Percentiles rank a stretch among this genome's conserved stretches.
phyloP scores from a whole-genome alignment of 2,888 invertebrate genomes.

The Lissonota sp. region DNA sequence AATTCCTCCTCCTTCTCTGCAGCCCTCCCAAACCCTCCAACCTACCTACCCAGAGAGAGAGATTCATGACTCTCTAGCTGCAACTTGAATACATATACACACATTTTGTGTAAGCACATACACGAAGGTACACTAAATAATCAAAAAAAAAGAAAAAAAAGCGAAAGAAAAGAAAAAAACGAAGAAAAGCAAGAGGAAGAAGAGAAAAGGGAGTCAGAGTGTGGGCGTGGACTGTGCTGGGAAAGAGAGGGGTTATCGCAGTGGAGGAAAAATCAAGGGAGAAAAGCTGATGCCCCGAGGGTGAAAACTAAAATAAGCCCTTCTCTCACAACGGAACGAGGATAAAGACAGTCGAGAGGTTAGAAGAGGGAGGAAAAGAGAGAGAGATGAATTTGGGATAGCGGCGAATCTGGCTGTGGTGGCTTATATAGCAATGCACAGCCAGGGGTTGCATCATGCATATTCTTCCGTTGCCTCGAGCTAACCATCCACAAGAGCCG shows the following conservation, averaged over 20 bases:
- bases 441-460: conserved; percentile 35
- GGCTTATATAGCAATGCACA: conserved; percentile 29
- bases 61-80: conserved; percentile 38
- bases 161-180: not conserved
- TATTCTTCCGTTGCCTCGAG: conserved; percentile 57
- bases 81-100: conserved; percentile 12
- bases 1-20: conserved; percentile 16
- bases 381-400: conserved; percentile 54
- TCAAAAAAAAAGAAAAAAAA: conserved; percentile 13
- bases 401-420: conserved; percentile 49
- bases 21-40: not conserved
- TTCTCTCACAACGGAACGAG: conserved; percentile 34
- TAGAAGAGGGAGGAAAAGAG: conserved; percentile 23
- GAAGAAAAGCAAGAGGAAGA: not conserved
- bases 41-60: conserved; percentile 33
- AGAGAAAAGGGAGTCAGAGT: conserved; percentile 27
- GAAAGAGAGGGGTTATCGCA: not conserved
- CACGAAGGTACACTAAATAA: conserved; percentile 16
- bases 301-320: conserved; percentile 64
- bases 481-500: conserved; percentile 51
- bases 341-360: conserved; percentile 36
- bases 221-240: conserved; percentile 41
- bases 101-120: conserved; percentile 39
- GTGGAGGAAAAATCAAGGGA: conserved; percentile 58
- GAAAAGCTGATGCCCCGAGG: conserved; percentile 53